phyloP scores from a whole-genome alignment of 2,888 invertebrate species.

The Anarsia innoxiella region DNA sequence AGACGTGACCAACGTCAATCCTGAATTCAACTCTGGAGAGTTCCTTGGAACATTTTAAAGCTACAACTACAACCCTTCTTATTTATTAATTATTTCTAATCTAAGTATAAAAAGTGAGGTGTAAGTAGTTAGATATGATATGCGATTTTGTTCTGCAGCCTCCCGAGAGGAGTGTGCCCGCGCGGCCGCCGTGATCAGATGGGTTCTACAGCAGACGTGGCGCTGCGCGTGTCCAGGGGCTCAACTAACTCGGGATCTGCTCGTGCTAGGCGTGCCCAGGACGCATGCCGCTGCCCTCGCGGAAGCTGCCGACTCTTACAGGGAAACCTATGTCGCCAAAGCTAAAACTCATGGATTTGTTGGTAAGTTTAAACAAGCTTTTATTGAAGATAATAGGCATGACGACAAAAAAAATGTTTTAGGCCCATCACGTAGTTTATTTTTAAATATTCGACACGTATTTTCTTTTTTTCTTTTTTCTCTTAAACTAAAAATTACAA shows the following conservation, averaged over 20 bases:
- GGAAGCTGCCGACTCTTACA: conserved; percentile 40
- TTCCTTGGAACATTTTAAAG: too few species aligned
- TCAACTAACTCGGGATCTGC: conserved; percentile 50
- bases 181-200: conserved; percentile 56
- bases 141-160: too few species aligned
- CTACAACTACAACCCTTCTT: too few species aligned
- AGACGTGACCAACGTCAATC: too few species aligned
- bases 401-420: background rate
- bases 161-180: conserved; percentile 61
- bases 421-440: too few species aligned
- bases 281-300: conserved; percentile 54
- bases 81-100: too few species aligned
- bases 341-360: conserved; percentile 41
- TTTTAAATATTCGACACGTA: too few species aligned
- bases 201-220: conserved; percentile 52
- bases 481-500: too few species aligned
- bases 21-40: too few species aligned
- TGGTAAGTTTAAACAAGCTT: conserved; percentile 31
- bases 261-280: conserved; percentile 57
- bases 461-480: too few species aligned
- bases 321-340: conserved; percentile 33
- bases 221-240: conserved; percentile 44
- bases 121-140: too few species aligned
- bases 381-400: background rate
- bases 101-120: too few species aligned